Base-by-base conservation (phyloP, 1,140 invertebrate species). In the Oreohelix idahoensis region DNA sequence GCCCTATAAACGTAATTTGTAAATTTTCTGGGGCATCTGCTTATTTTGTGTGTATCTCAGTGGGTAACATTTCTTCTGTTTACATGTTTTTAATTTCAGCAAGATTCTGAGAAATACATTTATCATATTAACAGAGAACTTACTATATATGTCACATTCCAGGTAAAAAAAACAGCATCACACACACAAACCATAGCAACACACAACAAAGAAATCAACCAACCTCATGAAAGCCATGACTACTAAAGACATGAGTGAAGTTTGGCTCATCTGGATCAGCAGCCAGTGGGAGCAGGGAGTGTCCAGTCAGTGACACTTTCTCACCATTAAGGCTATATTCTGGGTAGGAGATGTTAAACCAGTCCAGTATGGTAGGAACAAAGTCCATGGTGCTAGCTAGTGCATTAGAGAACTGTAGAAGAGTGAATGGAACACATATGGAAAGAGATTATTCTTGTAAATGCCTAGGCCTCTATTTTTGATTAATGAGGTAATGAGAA, bases 281-380 rank as follows among this genome's bases (percentile, higher is more conserved):
- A 45, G 32, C 91, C 20, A 97, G 91, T 0, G 96, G 95, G 23
- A 98, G 91, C 58, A 98, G 92, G 51, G 96, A 97, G 91, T 95
- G 95, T 71, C 96, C 96, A 26, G 94, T 95, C 20, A 96, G 92
- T 45, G 86, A 85, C 63, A 91, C 90, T 83, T 89, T 85, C 63
- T 89, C 76, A 8, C 85, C 88, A 49, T 90, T 83, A 23, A 93
- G 89, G 69, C 78, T 91, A 84, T 93, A 93, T 42, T 86, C 87
- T 36, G 92, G 92, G 78, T 93, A 93, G 75, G 91, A 83, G 58
- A 96, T 92, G 32, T 94, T 92, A 88, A 95, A 96, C 95, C 96
- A 97, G 89, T 98, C 96, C 49, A 98, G 91, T 66, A 98, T 93
- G 0, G 97, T 98, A 17, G 97, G 97, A 75, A 95, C 94, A 80